Percentiles rank a stretch among this genome's conserved stretches.
These are phyloP conservation scores for Eonycteris spelaea DNA, from an alignment of 2,113 vertebrate genomes.

Conservation along the genomic window DNA sequence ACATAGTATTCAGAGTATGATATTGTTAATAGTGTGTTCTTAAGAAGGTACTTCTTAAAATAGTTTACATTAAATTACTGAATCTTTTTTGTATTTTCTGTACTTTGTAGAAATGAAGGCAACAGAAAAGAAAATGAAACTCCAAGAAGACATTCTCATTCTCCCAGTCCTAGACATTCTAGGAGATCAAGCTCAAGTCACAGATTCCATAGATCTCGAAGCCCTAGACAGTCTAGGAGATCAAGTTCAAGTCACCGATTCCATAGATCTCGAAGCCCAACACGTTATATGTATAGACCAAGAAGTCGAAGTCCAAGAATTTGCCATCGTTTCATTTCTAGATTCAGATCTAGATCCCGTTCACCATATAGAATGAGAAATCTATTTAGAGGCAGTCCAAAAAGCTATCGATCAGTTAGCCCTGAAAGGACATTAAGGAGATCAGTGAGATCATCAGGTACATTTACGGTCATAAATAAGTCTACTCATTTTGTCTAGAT, in stretches of 20 bases:
- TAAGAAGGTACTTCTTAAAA: background rate
- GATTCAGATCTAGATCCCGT: constrained; percentile 70
- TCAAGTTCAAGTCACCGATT: too few species aligned
- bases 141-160: constrained; percentile 78
- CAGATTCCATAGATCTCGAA: constrained; percentile 77
- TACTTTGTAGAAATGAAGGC: constrained; percentile 70
- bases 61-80: constrained; percentile 26
- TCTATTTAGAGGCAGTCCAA: constrained; percentile 51
- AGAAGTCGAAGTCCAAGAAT: constrained; percentile 66
- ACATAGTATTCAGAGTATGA: background rate
- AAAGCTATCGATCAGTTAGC: constrained; percentile 77
- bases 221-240: constrained; percentile 61
- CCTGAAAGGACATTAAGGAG: constrained; percentile 76
- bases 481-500: background rate
- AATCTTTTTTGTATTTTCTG: background rate
- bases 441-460: constrained; percentile 84
- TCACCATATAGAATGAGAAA: constrained; percentile 74
- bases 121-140: constrained; percentile 80
- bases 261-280: too few species aligned
- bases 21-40: background rate
- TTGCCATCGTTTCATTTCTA: constrained; percentile 63
- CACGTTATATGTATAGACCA: too few species aligned
- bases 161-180: constrained; percentile 80
- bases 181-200: constrained; percentile 77
- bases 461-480: background rate